Evolutionary conservation across 2,113 vertebrate species (phyloP).

Genomic region (Heterochromis multidens): DNA sequence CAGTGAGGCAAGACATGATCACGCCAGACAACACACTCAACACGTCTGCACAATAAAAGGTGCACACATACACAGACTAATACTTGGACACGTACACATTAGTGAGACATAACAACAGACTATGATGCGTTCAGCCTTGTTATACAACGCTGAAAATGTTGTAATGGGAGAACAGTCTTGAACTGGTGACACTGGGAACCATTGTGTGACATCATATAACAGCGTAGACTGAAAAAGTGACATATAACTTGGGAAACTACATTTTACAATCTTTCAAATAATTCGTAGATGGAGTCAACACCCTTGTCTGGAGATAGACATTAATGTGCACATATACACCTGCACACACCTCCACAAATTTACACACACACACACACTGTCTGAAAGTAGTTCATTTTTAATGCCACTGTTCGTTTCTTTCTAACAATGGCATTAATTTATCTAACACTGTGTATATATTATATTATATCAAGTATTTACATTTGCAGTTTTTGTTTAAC

Average conservation of each 20-base stretch:
- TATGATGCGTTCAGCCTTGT: neutral
- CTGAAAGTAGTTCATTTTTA: neutral
- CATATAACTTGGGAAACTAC: neutral
- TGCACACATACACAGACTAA: neutral
- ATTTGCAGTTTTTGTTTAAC: neutral
- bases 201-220: neutral
- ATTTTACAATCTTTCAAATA: neutral
- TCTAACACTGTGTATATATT: neutral
- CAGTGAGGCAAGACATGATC: conserved; percentile 8
- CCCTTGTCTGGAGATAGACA: too few species aligned
- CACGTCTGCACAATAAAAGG: neutral
- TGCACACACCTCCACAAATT: neutral
- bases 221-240: neutral
- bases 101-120: neutral
- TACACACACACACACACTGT: neutral
- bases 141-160: neutral
- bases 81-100: neutral
- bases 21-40: conserved; percentile 18
- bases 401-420: neutral
- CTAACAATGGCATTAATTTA: neutral
- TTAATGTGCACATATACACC: neutral
- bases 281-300: neutral
- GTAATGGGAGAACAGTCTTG: neutral
- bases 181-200: neutral
- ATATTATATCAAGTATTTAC: neutral